Base-by-base conservation (phyloP, 2,113 vertebrate species). In the Ptilonorhynchus violaceus region DNA sequence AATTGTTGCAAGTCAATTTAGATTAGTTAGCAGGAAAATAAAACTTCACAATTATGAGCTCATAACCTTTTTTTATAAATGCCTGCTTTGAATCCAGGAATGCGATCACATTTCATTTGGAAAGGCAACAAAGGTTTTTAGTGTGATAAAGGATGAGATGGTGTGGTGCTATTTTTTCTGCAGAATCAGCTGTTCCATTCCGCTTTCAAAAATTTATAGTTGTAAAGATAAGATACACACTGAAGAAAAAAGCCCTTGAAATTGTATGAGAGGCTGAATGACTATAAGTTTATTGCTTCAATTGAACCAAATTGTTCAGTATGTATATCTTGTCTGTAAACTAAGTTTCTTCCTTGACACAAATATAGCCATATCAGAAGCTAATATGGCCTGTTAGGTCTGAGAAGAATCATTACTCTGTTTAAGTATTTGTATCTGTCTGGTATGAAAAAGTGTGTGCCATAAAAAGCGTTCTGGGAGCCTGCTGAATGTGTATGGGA, bases 401-500 rank as follows among this genome's bases (percentile, higher is more conserved):
- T 31, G 3, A 72, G 47, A 35, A 52, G 49, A 55, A 37, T 52
- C 31, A 3, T 11, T 60, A 27, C 49, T 88, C 31, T 4, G 0
- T 21, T 55, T 47, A 16, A 7, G 4, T 78, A 2, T 72, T 74
- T 42, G 13, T 66, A 1, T 25, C 39, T 66, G 1, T 62, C 28
- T 81, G 31, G 14, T 62, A 3, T 2, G 18, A 27, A 63, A 20
- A 18, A 22, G n/a, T 15, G 3, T 41, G 8, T 20, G 15, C 30
- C 23, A 8, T 81, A 33, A 35, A 15, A 31, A 2, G 15, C 2
- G 3, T 20, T 41, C 21, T 7, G 2, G 47, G 47, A 80, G 42
- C 50, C 52, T 31, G 0, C 0, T 18, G 25, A 3, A 1, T 6
- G 20, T 27, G 33, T 10, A 0, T 3, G 4, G 28, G 39, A 47